Percentiles rank a stretch among this genome's conserved stretches.
Evolutionary conservation across 1,140 invertebrate genomes (phyloP).

Genomic region (Cydia amplana): DNA sequence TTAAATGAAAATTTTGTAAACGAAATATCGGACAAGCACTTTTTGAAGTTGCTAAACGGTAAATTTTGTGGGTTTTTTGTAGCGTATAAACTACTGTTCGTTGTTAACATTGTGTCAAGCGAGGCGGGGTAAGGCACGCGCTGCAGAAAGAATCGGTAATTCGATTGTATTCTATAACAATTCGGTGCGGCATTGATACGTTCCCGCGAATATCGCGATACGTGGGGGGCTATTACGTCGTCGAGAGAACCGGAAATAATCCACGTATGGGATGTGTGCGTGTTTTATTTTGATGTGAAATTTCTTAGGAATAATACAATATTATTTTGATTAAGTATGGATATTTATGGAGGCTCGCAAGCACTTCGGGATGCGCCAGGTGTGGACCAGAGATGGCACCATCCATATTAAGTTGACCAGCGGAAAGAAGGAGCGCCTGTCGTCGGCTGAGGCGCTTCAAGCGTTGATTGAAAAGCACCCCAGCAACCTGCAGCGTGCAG

Average conservation of each 20-base stretch:
- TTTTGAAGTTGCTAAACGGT: too few species aligned
- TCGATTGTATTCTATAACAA: slow-evolving; percentile 71
- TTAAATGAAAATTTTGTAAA: too few species aligned
- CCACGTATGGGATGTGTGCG: neutral
- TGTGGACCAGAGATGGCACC: too few species aligned
- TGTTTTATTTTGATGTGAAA: neutral
- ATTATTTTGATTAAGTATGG: neutral
- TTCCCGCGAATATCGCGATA: slow-evolving; percentile 39
- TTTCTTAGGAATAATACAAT: slow-evolving; percentile 11
- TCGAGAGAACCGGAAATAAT: slow-evolving; percentile 13
- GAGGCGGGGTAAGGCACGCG: slow-evolving; percentile 37
- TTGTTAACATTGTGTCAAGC: neutral
- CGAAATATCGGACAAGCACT: too few species aligned
- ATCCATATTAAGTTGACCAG: too few species aligned
- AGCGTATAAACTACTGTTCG: neutral
- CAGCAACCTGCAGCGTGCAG: too few species aligned
- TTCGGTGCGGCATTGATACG: slow-evolving; percentile 53
- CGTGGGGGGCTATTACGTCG: slow-evolving; percentile 30
- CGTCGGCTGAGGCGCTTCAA: too few species aligned
- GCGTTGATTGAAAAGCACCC: too few species aligned
- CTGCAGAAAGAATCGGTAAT: slow-evolving; percentile 61
- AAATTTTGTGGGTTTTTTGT: neutral
- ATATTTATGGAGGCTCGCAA: too few species aligned
- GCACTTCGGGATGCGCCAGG: too few species aligned
- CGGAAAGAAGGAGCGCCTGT: too few species aligned